Evolutionary conservation across 1,140 invertebrate species (phyloP).

Genomic region (Asobara japonica): DNA sequence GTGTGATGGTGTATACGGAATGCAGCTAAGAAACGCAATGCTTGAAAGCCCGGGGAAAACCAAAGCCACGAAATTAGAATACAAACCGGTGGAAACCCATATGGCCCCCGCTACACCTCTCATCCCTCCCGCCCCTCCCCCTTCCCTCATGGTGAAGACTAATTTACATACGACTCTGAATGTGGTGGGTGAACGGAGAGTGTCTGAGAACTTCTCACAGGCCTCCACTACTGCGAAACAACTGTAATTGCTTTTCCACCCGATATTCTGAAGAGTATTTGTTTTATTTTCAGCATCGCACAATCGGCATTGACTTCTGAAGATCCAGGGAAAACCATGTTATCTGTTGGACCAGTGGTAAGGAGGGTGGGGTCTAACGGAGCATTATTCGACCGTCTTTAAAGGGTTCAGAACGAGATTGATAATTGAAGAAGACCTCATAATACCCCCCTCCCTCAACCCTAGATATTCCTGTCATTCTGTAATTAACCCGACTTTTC

Average conservation of each 20-base stretch:
- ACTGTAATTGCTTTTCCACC: constrained; percentile 54
- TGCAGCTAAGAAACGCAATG: constrained; percentile 49
- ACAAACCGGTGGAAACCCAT: constrained; percentile 52
- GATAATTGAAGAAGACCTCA: too few relatives aligned
- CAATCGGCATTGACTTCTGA: neutral
- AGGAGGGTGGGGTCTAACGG: too few relatives aligned
- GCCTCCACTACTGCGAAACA: constrained; percentile 61
- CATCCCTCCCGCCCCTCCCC: neutral
- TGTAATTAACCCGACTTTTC: too few relatives aligned
- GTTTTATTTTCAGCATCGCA: neutral
- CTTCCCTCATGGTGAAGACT: constrained; percentile 34
- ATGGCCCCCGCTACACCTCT: too few relatives aligned
- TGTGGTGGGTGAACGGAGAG: constrained; percentile 36
- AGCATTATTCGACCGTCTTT: too few relatives aligned
- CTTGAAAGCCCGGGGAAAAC: constrained; percentile 51
- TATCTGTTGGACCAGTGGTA: too few relatives aligned
- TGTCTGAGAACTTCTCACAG: constrained; percentile 44
- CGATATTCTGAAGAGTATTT: constrained; percentile 7
- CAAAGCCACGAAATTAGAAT: constrained; percentile 62
- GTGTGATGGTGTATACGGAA: constrained; percentile 34
- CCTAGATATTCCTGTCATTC: too few relatives aligned
- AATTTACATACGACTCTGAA: constrained; percentile 58
- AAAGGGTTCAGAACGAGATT: too few relatives aligned
- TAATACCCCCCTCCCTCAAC: too few relatives aligned
- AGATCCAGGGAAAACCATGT: neutral